A percentile compares a stretch with the other conserved stretches of the same genome.
Evolutionary conservation across 2,888 invertebrate genomes (phyloP).

Genomic region (Drosophila buzzatii): DNA sequence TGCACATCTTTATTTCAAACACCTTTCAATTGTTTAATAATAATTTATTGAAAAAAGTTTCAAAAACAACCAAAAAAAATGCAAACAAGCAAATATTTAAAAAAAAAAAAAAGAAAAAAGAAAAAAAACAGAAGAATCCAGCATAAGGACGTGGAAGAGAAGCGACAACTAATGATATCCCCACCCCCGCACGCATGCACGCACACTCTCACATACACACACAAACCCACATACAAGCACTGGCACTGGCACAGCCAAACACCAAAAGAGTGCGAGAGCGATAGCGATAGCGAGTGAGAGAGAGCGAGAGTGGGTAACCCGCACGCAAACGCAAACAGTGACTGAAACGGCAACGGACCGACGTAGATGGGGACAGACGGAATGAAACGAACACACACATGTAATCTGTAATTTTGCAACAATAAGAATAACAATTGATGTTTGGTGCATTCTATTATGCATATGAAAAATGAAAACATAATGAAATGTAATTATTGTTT

Average conservation of each 20-base stretch:
- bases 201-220: not conserved
- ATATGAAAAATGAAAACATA: constrained; percentile 15
- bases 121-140: constrained; percentile 6
- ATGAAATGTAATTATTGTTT: constrained; percentile 54
- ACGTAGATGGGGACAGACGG: not conserved
- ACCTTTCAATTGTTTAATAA: constrained; percentile 55
- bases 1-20: constrained; percentile 66
- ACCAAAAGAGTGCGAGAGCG: too few species aligned
- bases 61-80: constrained; percentile 58
- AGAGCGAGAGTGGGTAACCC: not conserved
- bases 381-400: constrained; percentile 5
- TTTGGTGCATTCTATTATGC: constrained; percentile 19
- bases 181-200: too few species aligned
- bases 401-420: constrained; percentile 43
- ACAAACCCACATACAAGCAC: constrained; percentile 2
- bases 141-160: constrained; percentile 16
- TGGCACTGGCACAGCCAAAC: not conserved
- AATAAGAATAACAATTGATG: constrained; percentile 28
- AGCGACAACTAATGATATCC: constrained; percentile 16
- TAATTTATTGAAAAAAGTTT: constrained; percentile 61
- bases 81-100: constrained; percentile 44
- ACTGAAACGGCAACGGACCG: not conserved
- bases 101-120: constrained; percentile 13
- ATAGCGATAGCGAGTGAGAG: too few species aligned
- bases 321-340: constrained; percentile 3